Base-by-base conservation (phyloP, 2,113 vertebrate genomes). In the Aptenodytes forsteri region DNA sequence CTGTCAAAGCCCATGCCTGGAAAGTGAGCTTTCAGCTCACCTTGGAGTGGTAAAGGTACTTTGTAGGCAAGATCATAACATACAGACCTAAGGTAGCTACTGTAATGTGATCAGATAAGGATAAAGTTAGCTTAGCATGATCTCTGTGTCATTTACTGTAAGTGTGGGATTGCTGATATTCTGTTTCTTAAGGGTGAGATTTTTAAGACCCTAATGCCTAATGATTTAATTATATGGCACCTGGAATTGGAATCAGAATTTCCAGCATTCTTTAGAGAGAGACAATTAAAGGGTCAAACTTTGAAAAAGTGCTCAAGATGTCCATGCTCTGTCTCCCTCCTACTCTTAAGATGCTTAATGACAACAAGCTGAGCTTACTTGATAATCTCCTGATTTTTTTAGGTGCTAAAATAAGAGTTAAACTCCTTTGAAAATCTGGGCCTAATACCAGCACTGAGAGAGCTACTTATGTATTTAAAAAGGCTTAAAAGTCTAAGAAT, bases 401-500 rank as follows among this genome's bases (percentile, higher is more conserved):
- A 76, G 71, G 56, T 73, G 26, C 76, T 93, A 84, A 92, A 93
- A 92, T 89, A 75, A 75, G 67, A 70, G 13, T 21, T 92, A 65
- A 90, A 91, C 40, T 85, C 18, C 66, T 94, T 87, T 69, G 77
- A 65, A 93, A 93, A 69, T 67, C 65, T 76, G 86, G 11, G 36
- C 52, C n/a, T 87, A 93, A 93, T 92, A 55, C 56, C 69, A 91
- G 30, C 16, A 72, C 27, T 84, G 29, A 19, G 69, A 95, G 90
- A 95, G 66, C 89, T 96, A 54, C 93, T 97, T 95, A 93, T 44
- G 64, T 91, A 84, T 97, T 95, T 87, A 23, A 89, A 91, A 95
- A 79, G 52, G 89, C 86, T 97, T 95, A 95, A 76, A 93, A 67
- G 19, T 75, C 86, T 91, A 96, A 89, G 65, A 95, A 95, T 84